Conservation (phyloP, 2,797 vertebrate species). For the Peromyscus eremicus region DNA sequence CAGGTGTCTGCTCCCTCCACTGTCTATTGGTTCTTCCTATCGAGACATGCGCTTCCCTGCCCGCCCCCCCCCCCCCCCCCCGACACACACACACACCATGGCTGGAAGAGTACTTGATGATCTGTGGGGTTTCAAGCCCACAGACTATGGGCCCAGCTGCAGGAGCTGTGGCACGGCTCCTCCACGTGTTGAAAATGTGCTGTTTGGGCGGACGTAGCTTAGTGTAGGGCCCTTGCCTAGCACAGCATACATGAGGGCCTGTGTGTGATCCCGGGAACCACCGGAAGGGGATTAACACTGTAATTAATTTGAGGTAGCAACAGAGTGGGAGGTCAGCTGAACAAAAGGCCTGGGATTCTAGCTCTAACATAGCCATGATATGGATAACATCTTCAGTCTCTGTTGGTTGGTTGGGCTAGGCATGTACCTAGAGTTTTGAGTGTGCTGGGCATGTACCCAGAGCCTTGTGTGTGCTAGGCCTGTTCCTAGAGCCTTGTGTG, state of each 20-base stretch:
- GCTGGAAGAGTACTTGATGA: not conserved
- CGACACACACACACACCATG: not conserved
- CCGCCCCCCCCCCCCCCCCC: too few species aligned
- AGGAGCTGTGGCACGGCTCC: not conserved
- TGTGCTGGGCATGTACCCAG: too few species aligned
- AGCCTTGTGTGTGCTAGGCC: not conserved
- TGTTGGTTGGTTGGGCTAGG: not conserved
- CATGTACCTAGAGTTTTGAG: not conserved
- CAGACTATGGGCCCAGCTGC: not conserved
- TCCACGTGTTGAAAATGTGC: not conserved
- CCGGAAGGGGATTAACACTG: not conserved
- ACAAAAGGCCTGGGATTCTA: not conserved
- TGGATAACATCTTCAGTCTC: not conserved
- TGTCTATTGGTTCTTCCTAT: not conserved
- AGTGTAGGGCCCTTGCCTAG: not conserved
- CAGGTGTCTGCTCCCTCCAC: not conserved
- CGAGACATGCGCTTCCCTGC: rapidly evolving
- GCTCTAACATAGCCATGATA: not conserved
- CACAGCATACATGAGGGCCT: not conserved
- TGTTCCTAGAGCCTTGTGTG: too few species aligned
- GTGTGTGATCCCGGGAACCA: too few species aligned
- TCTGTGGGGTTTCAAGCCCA: not conserved
- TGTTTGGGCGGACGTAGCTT: not conserved
- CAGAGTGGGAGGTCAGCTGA: not conserved
- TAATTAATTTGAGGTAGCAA: not conserved